Conservation (phyloP, 2,797 vertebrate genomes). For the Phataginus tetradactyla region DNA sequence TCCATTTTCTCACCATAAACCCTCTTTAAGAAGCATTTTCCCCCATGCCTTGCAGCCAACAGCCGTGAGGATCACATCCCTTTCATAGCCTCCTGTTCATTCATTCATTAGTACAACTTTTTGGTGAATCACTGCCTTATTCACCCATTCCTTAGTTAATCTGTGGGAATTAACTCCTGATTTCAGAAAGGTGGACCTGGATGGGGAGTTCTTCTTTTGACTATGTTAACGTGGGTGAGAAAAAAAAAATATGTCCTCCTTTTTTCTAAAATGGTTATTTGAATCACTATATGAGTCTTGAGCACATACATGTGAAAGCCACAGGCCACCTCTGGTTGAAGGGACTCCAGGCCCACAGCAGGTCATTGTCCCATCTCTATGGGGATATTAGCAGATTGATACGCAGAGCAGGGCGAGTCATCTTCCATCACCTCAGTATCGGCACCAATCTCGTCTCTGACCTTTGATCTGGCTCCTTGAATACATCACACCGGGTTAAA, state of each 20-base stretch:
- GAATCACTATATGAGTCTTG: background rate
- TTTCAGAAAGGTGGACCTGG: background rate
- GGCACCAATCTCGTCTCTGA: background rate
- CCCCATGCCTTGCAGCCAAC: background rate
- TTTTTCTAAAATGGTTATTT: constrained; percentile 13
- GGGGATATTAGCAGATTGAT: background rate
- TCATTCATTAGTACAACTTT: constrained; percentile 1
- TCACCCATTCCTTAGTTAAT: constrained; percentile 15
- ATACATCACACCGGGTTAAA: background rate
- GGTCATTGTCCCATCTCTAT: too few relatives aligned
- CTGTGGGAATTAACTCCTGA: constrained; percentile 44
- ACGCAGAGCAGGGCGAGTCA: background rate
- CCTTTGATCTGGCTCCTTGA: background rate
- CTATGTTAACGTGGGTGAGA: background rate
- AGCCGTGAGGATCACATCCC: background rate
- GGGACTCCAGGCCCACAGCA: background rate
- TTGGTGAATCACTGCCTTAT: constrained; percentile 41
- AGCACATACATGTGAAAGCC: background rate
- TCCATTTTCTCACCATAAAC: background rate
- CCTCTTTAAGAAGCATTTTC: background rate
- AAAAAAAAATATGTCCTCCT: background rate
- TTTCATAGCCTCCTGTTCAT: background rate
- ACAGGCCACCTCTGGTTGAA: background rate
- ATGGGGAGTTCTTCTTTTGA: background rate
- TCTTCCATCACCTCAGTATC: accelerated